Evolutionary conservation across 2,797 vertebrate genomes (phyloP), one percentile per base, ranked within the genome.

Genomic region (Alca torda): DNA sequence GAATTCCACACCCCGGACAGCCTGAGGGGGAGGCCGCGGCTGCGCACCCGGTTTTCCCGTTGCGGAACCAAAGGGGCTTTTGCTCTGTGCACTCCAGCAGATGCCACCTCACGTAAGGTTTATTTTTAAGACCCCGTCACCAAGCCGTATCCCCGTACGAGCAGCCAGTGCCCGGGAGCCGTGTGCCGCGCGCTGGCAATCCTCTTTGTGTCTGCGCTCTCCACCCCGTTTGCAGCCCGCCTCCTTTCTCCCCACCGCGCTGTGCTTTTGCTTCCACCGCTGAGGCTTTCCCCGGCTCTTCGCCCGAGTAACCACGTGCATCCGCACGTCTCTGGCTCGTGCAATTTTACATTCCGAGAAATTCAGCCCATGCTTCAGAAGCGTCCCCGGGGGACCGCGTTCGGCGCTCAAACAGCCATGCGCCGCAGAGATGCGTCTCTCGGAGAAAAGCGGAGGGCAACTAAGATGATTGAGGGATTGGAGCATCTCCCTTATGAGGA

Each of bases 141-240:
- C 39, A 11, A 54, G 16, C 30, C 0, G 2, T 12, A 46, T 45
- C 46, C 26, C 68, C 17, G 10, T 9, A 11, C 0, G 10, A 45
- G 51, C 74, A 33, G 57, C 43, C 21, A 4, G 11, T 11, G n/a
- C 9, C 41, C 39, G 4, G 46, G 23, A 77, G 23, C 46, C 41
- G 4, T 3, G 45, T 16, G 31, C 51, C 24, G 39, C 20, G 65
- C 6, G 2, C 43, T 14, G 10, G 8, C 7, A 23, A 15, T 15
- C 39, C 28, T 3, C 46, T 46, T 20, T 12, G 46, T 10, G 20
- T 21, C 46, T 12, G 46, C 46, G 20, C 46, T 46, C 46, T 46
- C 20, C 21, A 11, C 5, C 46, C 46, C 5, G 10, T 19, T 4
- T 3, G 76, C 68, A 69, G 73, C n/a, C 8, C 5, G 2, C 23